Conservation (phyloP, 2,888 invertebrate species). For the Polyommatus iphigenia region DNA sequence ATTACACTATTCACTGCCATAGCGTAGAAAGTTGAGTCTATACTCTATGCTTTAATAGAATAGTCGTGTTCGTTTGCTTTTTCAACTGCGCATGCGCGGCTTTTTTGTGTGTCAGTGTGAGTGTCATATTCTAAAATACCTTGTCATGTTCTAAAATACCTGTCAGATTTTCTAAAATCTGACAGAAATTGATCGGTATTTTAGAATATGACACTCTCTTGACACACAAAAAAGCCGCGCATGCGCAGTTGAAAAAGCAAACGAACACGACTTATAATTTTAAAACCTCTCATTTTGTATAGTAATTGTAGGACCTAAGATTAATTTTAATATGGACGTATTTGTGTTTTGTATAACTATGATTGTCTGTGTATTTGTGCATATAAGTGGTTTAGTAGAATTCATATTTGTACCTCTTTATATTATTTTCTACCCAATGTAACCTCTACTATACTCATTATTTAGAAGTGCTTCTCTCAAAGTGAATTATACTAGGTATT, state of each 20-base stretch:
- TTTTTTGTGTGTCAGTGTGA: no score
- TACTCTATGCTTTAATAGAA: slow-evolving; percentile 61
- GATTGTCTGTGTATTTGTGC: slow-evolving; percentile 1
- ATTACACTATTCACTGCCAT: slow-evolving; percentile 73
- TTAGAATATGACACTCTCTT: no score
- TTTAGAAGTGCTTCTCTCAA: slow-evolving; percentile 4
- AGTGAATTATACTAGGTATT: not conserved
- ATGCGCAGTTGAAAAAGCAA: no score
- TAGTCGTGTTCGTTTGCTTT: no score
- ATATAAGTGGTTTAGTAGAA: not conserved
- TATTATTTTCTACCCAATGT: not conserved
- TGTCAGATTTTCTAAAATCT: no score
- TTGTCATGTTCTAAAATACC: no score
- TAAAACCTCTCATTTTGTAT: slow-evolving; percentile 29
- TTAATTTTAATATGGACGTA: slow-evolving; percentile 24
- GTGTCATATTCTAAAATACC: no score
- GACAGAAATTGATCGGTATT: no score
- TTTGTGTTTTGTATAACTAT: slow-evolving; percentile 31
- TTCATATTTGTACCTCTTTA: not conserved
- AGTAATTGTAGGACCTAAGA: slow-evolving; percentile 28
- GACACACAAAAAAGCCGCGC: no score
- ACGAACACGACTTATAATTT: no score
- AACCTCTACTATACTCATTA: not conserved
- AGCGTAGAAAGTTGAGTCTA: slow-evolving; percentile 59
- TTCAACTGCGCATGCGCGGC: no score